phyloP scores from a whole-genome alignment of 2,113 vertebrate genomes.

The Lathamus discolor region DNA sequence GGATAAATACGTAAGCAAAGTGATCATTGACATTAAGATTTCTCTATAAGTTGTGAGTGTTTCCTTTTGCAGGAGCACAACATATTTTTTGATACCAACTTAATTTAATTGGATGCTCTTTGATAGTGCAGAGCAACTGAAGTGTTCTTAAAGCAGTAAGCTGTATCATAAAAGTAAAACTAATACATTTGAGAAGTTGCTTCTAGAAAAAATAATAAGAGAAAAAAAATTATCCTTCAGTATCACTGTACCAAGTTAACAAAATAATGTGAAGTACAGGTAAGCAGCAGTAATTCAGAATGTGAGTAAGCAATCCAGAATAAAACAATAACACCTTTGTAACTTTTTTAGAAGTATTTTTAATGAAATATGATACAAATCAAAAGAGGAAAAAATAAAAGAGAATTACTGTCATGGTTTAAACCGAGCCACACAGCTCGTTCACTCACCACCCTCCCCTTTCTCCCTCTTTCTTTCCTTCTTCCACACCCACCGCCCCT shows the following conservation, averaged over 20 bases:
- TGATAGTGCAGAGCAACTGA: slow-evolving; percentile 30
- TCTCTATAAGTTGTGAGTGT: slow-evolving; percentile 55
- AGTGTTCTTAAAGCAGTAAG: slow-evolving; percentile 53
- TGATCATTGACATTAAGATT: slow-evolving; percentile 76
- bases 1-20: slow-evolving; percentile 68
- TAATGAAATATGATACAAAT: background rate
- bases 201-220: background rate
- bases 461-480: too few relatives aligned
- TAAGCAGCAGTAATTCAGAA: background rate
- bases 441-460: too few relatives aligned
- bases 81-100: slow-evolving; percentile 54
- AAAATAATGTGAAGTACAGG: background rate
- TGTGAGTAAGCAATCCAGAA: accelerated
- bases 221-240: background rate
- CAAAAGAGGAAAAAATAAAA: background rate
- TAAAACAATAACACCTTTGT: background rate
- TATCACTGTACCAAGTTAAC: background rate
- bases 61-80: slow-evolving; percentile 70
- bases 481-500: too few relatives aligned
- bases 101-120: slow-evolving; percentile 70
- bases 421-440: too few relatives aligned
- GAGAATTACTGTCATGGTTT: background rate
- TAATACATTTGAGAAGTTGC: slow-evolving; percentile 1
- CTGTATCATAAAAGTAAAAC: slow-evolving; percentile 40
- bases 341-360: background rate